Evolutionary conservation across 2,888 invertebrate species (phyloP), one percentile per base, ranked within the genome.

Genomic region (Parapristionchus giblindavisi): DNA sequence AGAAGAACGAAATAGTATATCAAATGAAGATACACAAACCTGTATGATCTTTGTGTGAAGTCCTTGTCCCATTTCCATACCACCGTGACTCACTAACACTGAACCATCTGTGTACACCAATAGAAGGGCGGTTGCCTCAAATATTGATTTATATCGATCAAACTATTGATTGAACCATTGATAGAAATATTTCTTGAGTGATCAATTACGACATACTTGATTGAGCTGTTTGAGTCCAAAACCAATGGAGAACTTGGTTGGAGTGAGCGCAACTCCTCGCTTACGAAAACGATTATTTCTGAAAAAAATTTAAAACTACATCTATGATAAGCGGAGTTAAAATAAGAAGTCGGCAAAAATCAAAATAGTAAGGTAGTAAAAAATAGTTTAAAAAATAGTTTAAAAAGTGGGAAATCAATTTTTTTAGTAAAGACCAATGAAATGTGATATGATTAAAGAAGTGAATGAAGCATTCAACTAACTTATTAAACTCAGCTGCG

Each of bases 11-110:
- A 65, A 24, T n/a, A 21, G n/a, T 51, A 40, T 29, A 65, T 63
- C 24, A 51, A 52, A 75, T 1, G 34, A 38, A 8, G 60, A 43
- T 34, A 2, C 81, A 29, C 32, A 1, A 32, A 90, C 90, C 91
- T 96, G 96, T 73, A 94, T 92, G 93, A 96, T 94, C 91, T 97
- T 97, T 0, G 94, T 97, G 88, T 96, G 94, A 4, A 98, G 90
- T 1, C 97, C 97, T 90, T 97, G 97, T 0, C 97, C 97, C 93
- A 97, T 96, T 91, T 97, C 97, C 11, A 93, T 93, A n/a, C 96
- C 96, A 51, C 90, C 90, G 88, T 95, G 95, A 0, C 93, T 92
- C 27, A 97, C 85, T 17, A 96, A 90, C 2, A 97, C 94, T 0
- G 95, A 94, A n/a, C 90, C 87, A 84, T 91, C 91, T 8, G 91